Percentiles rank a stretch among this genome's conserved stretches.
These are phyloP conservation scores for Lysandra bellargus DNA, from an alignment of 2,888 invertebrate species.

Conservation along the genomic window DNA sequence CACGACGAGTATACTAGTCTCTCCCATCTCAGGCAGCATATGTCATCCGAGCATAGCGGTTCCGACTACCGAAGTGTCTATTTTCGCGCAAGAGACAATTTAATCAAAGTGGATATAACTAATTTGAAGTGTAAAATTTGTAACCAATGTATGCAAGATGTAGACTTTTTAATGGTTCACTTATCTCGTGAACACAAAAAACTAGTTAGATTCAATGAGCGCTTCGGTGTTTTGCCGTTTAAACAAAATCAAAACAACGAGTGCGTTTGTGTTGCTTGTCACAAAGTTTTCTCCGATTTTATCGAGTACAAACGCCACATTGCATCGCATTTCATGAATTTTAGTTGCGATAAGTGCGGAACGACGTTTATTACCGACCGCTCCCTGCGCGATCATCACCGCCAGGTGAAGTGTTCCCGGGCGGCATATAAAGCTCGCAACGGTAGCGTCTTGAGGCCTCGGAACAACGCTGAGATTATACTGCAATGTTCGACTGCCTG, in stretches of 20 bases:
- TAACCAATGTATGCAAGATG: slow-evolving; percentile 54
- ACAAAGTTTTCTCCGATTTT: slow-evolving; percentile 58
- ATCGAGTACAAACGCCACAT: slow-evolving; percentile 67
- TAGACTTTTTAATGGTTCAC: slow-evolving; percentile 66
- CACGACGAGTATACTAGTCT: slow-evolving; percentile 63
- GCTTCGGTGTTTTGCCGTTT: slow-evolving; percentile 69
- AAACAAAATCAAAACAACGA: slow-evolving; percentile 58
- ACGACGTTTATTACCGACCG: slow-evolving; percentile 68
- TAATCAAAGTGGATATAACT: slow-evolving; percentile 71
- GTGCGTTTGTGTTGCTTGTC: slow-evolving; percentile 67
- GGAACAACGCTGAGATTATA: slow-evolving; percentile 70
- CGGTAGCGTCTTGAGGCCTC: slow-evolving; percentile 60
- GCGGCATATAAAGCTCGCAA: slow-evolving; percentile 69
- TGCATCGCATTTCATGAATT: slow-evolving; percentile 67
- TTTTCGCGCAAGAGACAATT: slow-evolving; percentile 68
- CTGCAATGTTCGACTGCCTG: slow-evolving; percentile 69
- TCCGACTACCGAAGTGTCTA: slow-evolving; percentile 68
- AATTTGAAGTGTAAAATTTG: slow-evolving; percentile 69
- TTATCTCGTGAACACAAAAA: slow-evolving; percentile 62
- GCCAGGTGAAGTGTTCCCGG: slow-evolving; percentile 70
- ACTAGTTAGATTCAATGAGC: slow-evolving; percentile 64
- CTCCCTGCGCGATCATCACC: slow-evolving; percentile 64
- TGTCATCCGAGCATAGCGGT: slow-evolving; percentile 59
- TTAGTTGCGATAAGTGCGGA: slow-evolving; percentile 69
- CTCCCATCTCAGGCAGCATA: slow-evolving; percentile 59